Evolutionary conservation across 35 echinoderm and acorn worm species (phyloP).

Genomic region (Apostichopus californicus): DNA sequence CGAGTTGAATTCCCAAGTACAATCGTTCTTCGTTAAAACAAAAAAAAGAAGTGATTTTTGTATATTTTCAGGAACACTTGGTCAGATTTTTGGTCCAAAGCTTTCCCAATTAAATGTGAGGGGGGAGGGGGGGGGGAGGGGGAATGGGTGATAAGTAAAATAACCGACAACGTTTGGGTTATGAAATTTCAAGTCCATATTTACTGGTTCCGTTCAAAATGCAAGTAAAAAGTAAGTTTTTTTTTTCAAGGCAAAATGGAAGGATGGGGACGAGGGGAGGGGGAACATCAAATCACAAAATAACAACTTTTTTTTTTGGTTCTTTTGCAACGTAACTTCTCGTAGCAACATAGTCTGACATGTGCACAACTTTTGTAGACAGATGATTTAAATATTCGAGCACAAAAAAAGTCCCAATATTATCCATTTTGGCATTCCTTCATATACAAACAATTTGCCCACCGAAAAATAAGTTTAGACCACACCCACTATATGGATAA

Average conservation of each 20-base stretch:
- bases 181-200: not conserved
- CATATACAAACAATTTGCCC: not conserved
- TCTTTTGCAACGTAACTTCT: conserved; percentile 23
- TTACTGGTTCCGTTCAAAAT: not conserved
- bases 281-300: conserved; percentile 37
- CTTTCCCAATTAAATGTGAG: not conserved
- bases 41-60: no score
- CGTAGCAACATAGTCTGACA: conserved; percentile 38
- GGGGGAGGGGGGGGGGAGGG: not conserved
- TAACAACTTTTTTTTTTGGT: conserved; percentile 2
- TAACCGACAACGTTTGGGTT: not conserved
- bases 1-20: no score
- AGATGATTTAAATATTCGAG: not conserved
- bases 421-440: not conserved
- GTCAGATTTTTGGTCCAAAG: no score
- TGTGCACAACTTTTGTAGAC: not conserved
- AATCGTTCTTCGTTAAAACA: no score
- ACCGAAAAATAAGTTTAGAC: not conserved
- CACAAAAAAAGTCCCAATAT: not conserved
- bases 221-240: not conserved
- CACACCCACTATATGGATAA: not conserved
- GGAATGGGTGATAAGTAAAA: not conserved
- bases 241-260: no score
- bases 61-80: no score
- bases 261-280: not conserved